Base-by-base conservation (phyloP, 2,797 vertebrate species). In the Rhynchonycteris naso region DNA sequence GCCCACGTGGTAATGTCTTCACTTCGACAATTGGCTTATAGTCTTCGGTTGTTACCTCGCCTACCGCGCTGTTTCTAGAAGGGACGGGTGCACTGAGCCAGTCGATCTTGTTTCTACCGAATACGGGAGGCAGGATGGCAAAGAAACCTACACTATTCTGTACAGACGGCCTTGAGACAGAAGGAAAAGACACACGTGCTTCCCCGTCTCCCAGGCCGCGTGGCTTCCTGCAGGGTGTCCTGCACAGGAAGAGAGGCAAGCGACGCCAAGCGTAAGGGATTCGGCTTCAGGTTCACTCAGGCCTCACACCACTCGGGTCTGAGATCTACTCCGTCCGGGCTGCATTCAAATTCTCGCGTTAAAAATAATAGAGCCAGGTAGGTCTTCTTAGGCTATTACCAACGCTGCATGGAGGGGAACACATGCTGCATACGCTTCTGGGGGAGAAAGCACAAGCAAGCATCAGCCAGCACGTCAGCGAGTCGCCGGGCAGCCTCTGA, bases 181-280 rank as follows among this genome's bases (percentile, higher is more conserved):
- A 78, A 71, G 71, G 65, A 93, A 85, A 94, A 91, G 0, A 74
- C 7, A 80, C 33, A 47, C 9, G 38, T 72, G 76, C 50, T 80
- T 86, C 93, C 3, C 0, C 24, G 59, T 72, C 30, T 56, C 68
- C n/a, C 74, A 59, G 52, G 79, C 38, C 82, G 83, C 69, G 2
- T n/a, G 91, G 90, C 85, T 61, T 74, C 12, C 80, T 74, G 30
- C 2, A 52, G 86, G 79, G 47, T 61, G 86, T 56, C 28, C 13
- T 81, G 81, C 75, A 88, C 80, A 81, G 52, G 68, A 81, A 4
- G 69, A 95, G 65, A 93, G 11, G 59, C 84, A 95, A 87, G 88
- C 50, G 54, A 87, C 10, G 26, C 91, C 95, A 82, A 86, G 92
- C n/a, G 69, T 75, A 87, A 84, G 74, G 21, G 7, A 74, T 50